Conservation (phyloP, 2,113 vertebrate genomes). For the Cyphomyrus discorhynchus region DNA sequence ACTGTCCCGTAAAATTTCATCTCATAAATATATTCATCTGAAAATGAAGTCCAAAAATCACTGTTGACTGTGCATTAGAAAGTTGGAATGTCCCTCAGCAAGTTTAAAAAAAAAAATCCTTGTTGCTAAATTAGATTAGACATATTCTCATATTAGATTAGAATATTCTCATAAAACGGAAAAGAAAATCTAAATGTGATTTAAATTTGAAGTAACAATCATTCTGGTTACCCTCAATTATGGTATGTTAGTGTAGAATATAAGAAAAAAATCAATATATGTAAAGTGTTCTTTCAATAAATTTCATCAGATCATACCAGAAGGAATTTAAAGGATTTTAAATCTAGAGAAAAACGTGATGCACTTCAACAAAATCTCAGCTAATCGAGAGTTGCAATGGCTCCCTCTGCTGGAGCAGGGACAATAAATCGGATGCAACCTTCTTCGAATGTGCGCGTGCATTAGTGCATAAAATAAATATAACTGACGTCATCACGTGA, state of each 20-base stretch:
- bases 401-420: conserved; percentile 61
- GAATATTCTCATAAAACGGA: neutral
- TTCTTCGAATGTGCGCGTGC: neutral
- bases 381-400: conserved; percentile 45
- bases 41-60: neutral
- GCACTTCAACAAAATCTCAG: neutral
- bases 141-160: neutral
- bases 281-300: conserved; percentile 8
- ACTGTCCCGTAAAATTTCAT: neutral
- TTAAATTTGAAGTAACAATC: neutral
- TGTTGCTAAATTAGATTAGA: neutral
- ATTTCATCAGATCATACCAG: neutral
- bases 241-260: neutral
- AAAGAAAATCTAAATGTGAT: neutral
- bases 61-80: neutral
- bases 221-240: neutral
- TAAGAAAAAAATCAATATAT: neutral
- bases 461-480: neutral
- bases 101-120: neutral
- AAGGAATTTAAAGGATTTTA: neutral
- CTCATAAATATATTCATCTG: neutral
- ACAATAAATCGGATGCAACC: neutral
- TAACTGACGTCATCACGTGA: neutral
- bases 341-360: neutral
- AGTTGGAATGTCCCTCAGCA: neutral